Percentiles rank a stretch among this genome's conserved stretches.
Evolutionary conservation across 2,797 vertebrate genomes (phyloP).

Genomic region (Argyrosomus regius): DNA sequence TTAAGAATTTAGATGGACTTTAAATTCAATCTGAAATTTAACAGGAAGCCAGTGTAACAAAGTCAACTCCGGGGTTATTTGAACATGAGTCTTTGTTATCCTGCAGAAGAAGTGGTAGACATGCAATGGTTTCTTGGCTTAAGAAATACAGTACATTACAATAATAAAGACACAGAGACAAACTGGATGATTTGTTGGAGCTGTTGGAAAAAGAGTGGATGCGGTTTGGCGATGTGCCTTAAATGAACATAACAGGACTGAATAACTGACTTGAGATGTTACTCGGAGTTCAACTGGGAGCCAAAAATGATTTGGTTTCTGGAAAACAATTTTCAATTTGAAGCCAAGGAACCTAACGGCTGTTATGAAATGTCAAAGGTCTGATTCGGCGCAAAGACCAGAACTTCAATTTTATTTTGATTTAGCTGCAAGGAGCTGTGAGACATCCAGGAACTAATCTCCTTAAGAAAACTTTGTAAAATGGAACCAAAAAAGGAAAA

Average conservation of each 20-base stretch:
- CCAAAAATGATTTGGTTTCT: neutral
- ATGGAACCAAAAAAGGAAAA: neutral
- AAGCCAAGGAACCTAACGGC: neutral
- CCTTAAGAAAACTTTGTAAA: neutral
- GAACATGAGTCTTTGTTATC: neutral
- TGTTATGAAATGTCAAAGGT: neutral
- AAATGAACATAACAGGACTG: neutral
- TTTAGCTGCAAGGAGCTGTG: neutral
- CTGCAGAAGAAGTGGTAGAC: neutral
- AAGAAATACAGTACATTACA: neutral
- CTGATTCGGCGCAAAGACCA: neutral
- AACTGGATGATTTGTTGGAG: neutral
- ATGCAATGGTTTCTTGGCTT: neutral
- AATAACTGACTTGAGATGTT: neutral
- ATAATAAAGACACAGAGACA: neutral
- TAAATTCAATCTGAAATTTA: neutral
- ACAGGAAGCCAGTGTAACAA: neutral
- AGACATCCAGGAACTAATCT: too few relatives aligned
- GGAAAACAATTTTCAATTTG: neutral
- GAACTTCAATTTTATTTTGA: neutral
- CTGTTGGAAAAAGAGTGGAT: neutral
- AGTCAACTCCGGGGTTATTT: neutral
- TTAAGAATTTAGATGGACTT: neutral
- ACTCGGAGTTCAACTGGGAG: neutral
- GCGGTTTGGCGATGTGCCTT: neutral